Evolutionary conservation across 1,140 invertebrate species (phyloP), one percentile per base, ranked within the genome.

Genomic region (Anoplolepis gracilipes): DNA sequence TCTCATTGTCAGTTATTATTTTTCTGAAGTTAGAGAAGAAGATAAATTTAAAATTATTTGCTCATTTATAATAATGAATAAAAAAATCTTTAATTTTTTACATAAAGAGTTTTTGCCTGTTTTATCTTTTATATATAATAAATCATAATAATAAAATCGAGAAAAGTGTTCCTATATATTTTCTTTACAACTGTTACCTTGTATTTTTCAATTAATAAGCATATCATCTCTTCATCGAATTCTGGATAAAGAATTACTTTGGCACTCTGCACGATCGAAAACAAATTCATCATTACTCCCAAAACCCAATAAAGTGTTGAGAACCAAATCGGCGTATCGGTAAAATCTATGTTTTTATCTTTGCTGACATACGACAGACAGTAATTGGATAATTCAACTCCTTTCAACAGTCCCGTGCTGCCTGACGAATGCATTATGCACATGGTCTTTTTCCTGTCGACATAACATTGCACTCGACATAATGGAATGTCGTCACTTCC

Each of bases 371-470:
- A 0, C 1, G 84, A 19, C 16, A 64, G 4, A 8, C 30, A 10
- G 4, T 76, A 53, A 81, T 97, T 97, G 4, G 96, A 96, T 1
- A 97, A 89, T 90, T 96, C 96, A 0, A 97, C 97, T 13, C 97
- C 97, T 93, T 98, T 98, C 0, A 97, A 97, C 42, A 96, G 92
- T 55, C 97, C 97, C 55, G 97, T 97, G 5, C 97, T 97, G 6
- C 97, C 97, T 89, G 97, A 97, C 1, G 97, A 96, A 79, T 93
- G 95, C 11, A 95, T 55, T 16, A 96, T 92, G 0, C 92, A 59
- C 7, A 91, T 92, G 0, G 90, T 90, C 0, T 89, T 16, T 0
- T 46, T 46, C n/a, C n/a, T n/a, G n/a, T n/a, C n/a, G 0, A 64
- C 46, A 72, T 92, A n/a, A n/a, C 77, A 0, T 75, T 33, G 1